Conservation (phyloP, 2,113 vertebrate genomes). For the Poeciliopsis retropinna region DNA sequence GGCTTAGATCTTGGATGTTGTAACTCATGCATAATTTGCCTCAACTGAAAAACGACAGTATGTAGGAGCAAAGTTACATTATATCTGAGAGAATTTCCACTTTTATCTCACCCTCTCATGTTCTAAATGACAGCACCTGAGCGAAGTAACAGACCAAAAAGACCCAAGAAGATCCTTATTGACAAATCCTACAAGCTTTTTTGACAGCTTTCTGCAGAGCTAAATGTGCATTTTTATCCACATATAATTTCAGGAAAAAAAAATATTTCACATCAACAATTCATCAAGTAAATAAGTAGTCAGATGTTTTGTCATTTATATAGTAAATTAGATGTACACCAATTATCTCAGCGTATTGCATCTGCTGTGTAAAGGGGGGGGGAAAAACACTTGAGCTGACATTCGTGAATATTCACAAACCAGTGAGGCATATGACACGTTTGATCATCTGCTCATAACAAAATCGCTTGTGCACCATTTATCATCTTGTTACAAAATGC, state of each 20-base stretch:
- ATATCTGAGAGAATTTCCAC: background rate
- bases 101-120: background rate
- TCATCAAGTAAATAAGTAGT: slow-evolving; percentile 56
- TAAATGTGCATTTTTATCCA: background rate
- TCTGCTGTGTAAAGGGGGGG: slow-evolving; percentile 52
- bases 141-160: slow-evolving; percentile 29
- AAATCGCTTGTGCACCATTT: slow-evolving; percentile 66
- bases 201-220: background rate
- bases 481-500: slow-evolving; percentile 71
- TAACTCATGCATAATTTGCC: slow-evolving; percentile 29
- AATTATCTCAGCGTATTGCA: slow-evolving; percentile 73
- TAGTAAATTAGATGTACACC: slow-evolving; percentile 68
- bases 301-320: slow-evolving; percentile 61
- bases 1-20: slow-evolving; percentile 36
- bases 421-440: slow-evolving; percentile 72
- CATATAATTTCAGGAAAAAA: slow-evolving; percentile 22
- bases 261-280: slow-evolving; percentile 18
- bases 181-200: background rate
- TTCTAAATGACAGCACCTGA: slow-evolving; percentile 6
- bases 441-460: slow-evolving; percentile 75
- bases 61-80: background rate
- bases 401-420: slow-evolving; percentile 75
- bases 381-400: slow-evolving; percentile 46
- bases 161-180: slow-evolving; percentile 15
- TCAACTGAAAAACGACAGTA: background rate